Evolutionary conservation across 2,113 vertebrate genomes (phyloP).

Genomic region (Lampris megalopsis): DNA sequence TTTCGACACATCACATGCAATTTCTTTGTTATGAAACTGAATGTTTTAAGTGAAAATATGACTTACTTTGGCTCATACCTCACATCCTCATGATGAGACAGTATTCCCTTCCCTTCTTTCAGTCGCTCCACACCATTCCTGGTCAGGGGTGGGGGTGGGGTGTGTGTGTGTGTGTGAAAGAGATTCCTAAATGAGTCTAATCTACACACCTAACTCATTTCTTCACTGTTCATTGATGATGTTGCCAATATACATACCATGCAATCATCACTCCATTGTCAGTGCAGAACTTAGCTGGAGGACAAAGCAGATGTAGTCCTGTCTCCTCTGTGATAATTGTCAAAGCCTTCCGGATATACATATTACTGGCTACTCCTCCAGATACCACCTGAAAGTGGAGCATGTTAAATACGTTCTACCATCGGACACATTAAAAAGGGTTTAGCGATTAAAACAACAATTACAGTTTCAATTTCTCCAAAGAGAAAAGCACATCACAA

Average conservation of each 20-base stretch:
- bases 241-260: slow-evolving; percentile 82
- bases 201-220: rapidly evolving
- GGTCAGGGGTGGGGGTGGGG: slow-evolving; percentile 5
- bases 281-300: slow-evolving; percentile 91
- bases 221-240: neutral
- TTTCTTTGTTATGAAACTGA: neutral
- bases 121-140: slow-evolving; percentile 96
- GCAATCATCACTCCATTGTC: slow-evolving; percentile 98
- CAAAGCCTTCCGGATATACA: slow-evolving; percentile 87
- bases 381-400: slow-evolving; percentile 86
- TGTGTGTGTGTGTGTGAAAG: neutral
- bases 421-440: neutral
- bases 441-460: too few relatives aligned
- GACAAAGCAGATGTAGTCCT: slow-evolving; percentile 86
- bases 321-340: slow-evolving; percentile 84
- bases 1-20: too few relatives aligned
- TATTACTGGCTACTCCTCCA: slow-evolving; percentile 97
- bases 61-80: slow-evolving; percentile 90
- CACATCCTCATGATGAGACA: slow-evolving; percentile 80
- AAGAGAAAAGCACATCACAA: too few relatives aligned
- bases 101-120: slow-evolving; percentile 85
- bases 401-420: neutral
- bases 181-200: neutral
- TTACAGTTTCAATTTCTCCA: too few relatives aligned
- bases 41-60: neutral